A percentile compares a stretch with the other conserved stretches of the same genome.
phyloP scores from a whole-genome alignment of 2,113 vertebrate species.

The Podarcis muralis region DNA sequence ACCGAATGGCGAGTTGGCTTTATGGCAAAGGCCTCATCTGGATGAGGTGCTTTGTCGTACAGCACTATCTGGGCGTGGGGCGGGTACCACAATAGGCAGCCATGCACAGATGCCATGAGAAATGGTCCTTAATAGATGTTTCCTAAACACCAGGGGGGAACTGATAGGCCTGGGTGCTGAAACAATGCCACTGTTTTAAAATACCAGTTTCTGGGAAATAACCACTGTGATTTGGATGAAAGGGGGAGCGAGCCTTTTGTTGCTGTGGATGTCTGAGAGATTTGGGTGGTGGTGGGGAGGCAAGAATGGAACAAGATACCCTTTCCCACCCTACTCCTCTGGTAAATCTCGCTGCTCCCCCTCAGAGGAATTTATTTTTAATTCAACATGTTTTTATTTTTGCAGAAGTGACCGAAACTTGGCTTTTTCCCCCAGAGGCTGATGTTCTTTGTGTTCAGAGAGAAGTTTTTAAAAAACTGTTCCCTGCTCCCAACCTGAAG shows the following conservation, averaged over 20 bases:
- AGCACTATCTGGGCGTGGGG: not conserved
- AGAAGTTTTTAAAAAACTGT: conserved; percentile 6
- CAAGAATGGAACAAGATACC: not conserved
- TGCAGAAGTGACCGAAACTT: conserved; percentile 25
- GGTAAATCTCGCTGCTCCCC: not conserved
- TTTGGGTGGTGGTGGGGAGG: too few species aligned
- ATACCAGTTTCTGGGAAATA: not conserved
- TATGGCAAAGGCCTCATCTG: not conserved
- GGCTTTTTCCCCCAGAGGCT: conserved; percentile 32
- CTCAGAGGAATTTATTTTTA: not conserved
- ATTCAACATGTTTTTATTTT: conserved; percentile 2
- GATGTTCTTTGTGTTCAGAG: conserved; percentile 51
- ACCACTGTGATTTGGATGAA: conserved; percentile 11
- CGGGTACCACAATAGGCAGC: not conserved
- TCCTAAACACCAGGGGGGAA: not conserved
- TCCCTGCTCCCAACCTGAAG: not conserved
- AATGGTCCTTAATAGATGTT: accelerated
- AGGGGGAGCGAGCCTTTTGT: not conserved
- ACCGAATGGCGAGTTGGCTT: not conserved
- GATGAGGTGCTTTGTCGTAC: not conserved
- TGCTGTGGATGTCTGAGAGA: not conserved
- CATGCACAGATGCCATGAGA: not conserved
- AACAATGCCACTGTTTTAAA: not conserved
- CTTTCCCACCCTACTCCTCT: not conserved
- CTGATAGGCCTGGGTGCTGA: not conserved